Evolutionary conservation across 2,113 vertebrate genomes (phyloP).

Genomic region (Formicarius rufipectus): DNA sequence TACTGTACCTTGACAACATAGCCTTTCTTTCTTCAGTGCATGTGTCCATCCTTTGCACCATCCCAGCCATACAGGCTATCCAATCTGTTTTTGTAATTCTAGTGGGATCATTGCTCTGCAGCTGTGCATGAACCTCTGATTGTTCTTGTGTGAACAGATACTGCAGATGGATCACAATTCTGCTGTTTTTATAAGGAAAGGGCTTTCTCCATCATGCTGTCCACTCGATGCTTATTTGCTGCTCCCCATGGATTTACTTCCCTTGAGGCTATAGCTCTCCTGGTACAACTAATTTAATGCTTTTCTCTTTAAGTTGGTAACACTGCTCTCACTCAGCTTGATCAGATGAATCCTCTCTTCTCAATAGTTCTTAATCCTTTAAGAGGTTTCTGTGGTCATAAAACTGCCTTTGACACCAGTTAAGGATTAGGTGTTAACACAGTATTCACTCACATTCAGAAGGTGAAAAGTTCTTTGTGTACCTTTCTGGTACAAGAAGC

Average conservation of each 20-base stretch:
- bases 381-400: neutral
- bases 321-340: neutral
- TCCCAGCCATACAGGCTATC: neutral
- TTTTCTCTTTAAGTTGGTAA: neutral
- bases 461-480: neutral
- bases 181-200: neutral
- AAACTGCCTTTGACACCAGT: neutral
- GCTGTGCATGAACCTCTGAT: neutral
- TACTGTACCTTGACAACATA: neutral
- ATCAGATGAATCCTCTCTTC: neutral
- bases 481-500: neutral
- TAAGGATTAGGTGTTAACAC: neutral
- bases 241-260: neutral
- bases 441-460: neutral
- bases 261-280: neutral
- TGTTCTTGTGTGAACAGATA: neutral
- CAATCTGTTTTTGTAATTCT: neutral
- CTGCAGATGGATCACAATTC: neutral
- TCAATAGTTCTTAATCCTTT: neutral
- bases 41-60: neutral
- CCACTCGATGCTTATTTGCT: neutral
- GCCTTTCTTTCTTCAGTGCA: neutral
- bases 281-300: neutral
- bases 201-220: neutral
- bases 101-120: neutral